Percentiles rank a stretch among this genome's conserved stretches.
Conservation (phyloP, 1,140 invertebrate genomes). For the Pemphigus obesinymphae region DNA sequence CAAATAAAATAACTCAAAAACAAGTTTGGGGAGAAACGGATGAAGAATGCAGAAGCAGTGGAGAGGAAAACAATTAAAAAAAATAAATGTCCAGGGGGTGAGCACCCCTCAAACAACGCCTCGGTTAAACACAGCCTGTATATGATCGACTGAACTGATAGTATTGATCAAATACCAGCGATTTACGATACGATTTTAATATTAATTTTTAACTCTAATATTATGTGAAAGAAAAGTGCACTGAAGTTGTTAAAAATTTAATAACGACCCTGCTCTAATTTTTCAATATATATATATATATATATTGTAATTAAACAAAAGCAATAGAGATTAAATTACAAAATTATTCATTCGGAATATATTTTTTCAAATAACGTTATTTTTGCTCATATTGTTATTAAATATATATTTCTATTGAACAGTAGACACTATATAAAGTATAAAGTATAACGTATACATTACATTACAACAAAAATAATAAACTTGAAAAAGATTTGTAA, state of each 20-base stretch:
- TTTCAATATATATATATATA: neutral
- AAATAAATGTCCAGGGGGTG: slow-evolving; percentile 16
- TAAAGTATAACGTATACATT: no score
- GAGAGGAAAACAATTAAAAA: slow-evolving; percentile 25
- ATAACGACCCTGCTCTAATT: neutral
- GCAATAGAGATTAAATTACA: neutral
- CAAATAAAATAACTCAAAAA: neutral
- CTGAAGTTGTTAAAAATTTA: neutral
- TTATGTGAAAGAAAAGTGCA: neutral
- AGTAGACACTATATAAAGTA: no score
- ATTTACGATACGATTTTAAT: slow-evolving; percentile 4
- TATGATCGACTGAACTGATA: slow-evolving; percentile 5
- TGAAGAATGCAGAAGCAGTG: neutral
- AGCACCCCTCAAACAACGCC: slow-evolving; percentile 15
- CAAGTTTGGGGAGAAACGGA: neutral
- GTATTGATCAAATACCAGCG: slow-evolving; percentile 20
- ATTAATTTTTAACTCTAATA: neutral
- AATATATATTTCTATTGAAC: neutral
- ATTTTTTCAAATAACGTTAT: neutral
- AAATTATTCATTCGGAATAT: neutral
- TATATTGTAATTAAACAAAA: neutral
- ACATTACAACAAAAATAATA: no score
- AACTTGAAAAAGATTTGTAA: no score
- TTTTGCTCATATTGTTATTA: neutral
- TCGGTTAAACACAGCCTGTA: neutral